Conservation (phyloP, 1,140 invertebrate species). For the Hylaeus volcanicus region DNA sequence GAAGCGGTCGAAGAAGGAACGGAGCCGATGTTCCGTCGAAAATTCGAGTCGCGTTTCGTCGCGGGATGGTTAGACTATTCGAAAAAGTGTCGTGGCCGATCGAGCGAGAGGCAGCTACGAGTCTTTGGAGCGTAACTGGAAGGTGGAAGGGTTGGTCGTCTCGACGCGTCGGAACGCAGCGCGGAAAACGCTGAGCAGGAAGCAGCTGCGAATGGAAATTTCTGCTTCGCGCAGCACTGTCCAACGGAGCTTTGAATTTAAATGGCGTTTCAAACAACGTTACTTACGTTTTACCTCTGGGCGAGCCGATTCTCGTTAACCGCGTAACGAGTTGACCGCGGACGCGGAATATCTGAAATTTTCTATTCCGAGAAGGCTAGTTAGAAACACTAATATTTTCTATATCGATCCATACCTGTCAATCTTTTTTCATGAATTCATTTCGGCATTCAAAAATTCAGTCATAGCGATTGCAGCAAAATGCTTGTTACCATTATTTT, state of each 20-base stretch:
- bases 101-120: too few species aligned
- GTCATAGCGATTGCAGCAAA: too few species aligned
- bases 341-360: slow-evolving; percentile 5
- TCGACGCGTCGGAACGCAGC: neutral
- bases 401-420: too few species aligned
- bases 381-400: too few species aligned
- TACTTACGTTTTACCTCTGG: slow-evolving; percentile 21
- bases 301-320: slow-evolving; percentile 16
- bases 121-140: slow-evolving; percentile 2
- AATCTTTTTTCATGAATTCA: too few species aligned
- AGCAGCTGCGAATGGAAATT: slow-evolving; percentile 22
- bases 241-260: slow-evolving; percentile 12
- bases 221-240: slow-evolving; percentile 23
- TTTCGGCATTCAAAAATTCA: too few species aligned
- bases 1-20: too few species aligned
- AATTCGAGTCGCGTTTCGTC: too few species aligned
- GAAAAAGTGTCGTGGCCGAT: neutral
- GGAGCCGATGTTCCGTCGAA: too few species aligned
- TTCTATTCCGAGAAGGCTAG: neutral
- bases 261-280: slow-evolving; percentile 24
- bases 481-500: too few species aligned
- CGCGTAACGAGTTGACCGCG: slow-evolving; percentile 23
- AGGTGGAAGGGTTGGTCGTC: neutral
- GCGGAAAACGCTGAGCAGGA: slow-evolving; percentile 12
- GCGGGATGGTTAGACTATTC: too few species aligned